Evolutionary conservation across 2,888 invertebrate species (phyloP), one percentile per base, ranked within the genome.

Genomic region (Melieria crassipennis): DNA sequence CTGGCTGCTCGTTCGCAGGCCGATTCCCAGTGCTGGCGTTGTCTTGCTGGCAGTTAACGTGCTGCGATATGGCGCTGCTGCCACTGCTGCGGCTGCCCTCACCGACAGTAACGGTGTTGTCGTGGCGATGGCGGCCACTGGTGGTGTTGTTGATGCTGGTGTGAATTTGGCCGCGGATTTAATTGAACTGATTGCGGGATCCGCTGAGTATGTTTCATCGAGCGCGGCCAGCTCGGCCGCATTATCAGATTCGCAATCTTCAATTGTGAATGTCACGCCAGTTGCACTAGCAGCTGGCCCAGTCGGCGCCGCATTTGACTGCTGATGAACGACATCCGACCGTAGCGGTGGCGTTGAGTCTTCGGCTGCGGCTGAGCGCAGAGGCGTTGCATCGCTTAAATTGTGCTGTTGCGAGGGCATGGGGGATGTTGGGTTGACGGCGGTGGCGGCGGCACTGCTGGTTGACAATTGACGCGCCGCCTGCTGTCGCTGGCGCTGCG

Each of bases 1-100:
- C 69, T 84, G 82, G 62, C 80, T 75, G 64, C 81, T 82, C 9
- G 82, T 79, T 65, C 82, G 79, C 74, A 83, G 73, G 72, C 80
- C 82, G 68, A 79, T 79, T 75, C 77, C 78, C 50, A 81, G 76
- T 45, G 74, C 68, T 63, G 73, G 67, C 60, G 72, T n/a, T 45
- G 67, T 62, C 55, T 60, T 62, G 11, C n/a, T 16, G 30, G 7
- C 10, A 4, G 57, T 11, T 13, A 57, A 56, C 7, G 61, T 50
- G 58, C 48, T 16, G 13, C 69, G 61, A 47, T 71, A 63, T 46
- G 69, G 69, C 61, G 65, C 65, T 52, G 70, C 45, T 48, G 71
- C 45, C 61, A 61, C 65, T 52, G 70, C 45, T 48, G 71, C 45
- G 48, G 63, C 52, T 6, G 72, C 45, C 55, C 71, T 52, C 9